Evolutionary conservation across 2,888 invertebrate species (phyloP).

Genomic region (Himalopsyche kuldschensis): DNA sequence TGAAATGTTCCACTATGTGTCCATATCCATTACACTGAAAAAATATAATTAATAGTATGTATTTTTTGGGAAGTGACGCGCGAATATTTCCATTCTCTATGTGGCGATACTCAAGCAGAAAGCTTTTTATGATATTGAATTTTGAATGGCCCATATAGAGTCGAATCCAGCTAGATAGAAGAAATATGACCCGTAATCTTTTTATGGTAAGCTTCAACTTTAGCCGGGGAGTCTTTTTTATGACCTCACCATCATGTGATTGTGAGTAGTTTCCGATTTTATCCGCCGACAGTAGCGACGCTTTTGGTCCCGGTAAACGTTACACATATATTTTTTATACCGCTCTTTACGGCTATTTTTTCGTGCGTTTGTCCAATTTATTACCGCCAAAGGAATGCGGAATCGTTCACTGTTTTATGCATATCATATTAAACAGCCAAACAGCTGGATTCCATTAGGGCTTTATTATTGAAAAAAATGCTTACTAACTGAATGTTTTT

Average conservation of each 20-base stretch:
- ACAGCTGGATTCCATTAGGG: too few relatives aligned
- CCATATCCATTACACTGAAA: too few relatives aligned
- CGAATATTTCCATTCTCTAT: not conserved
- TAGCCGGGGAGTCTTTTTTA: not conserved
- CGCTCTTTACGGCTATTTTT: not conserved
- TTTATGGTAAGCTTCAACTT: constrained; percentile 3
- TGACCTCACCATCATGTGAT: not conserved
- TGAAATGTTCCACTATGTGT: too few relatives aligned
- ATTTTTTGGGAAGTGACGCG: too few relatives aligned
- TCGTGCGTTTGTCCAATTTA: not conserved
- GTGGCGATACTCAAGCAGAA: not conserved
- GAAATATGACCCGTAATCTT: constrained; percentile 8
- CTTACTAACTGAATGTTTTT: too few relatives aligned
- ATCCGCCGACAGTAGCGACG: not conserved
- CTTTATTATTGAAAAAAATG: too few relatives aligned
- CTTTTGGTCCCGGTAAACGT: not conserved
- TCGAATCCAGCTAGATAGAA: not conserved
- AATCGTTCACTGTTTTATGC: not conserved
- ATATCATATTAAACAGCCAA: not conserved
- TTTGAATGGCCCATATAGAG: constrained; percentile 11
- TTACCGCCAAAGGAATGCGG: not conserved
- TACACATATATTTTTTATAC: not conserved
- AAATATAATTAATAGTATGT: too few relatives aligned
- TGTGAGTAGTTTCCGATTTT: constrained; percentile 1
- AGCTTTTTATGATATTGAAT: constrained; percentile 24